Conservation (phyloP, 2,888 invertebrate species). For the Agrilus mali region DNA sequence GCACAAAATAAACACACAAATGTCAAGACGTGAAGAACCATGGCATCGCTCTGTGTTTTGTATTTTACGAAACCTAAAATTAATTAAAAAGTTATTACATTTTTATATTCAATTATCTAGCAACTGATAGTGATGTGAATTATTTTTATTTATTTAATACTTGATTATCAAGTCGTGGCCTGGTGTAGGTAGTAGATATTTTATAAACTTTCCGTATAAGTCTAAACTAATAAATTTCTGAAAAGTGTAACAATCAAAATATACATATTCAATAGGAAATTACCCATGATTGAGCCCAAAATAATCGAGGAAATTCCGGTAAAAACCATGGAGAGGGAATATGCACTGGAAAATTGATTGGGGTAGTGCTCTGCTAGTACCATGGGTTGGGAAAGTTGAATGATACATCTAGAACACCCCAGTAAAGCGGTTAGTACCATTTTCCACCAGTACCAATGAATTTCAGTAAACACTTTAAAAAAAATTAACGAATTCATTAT, state of each 20-base stretch:
- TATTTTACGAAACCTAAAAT: slow-evolving; percentile 47
- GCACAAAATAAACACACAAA: slow-evolving; percentile 52
- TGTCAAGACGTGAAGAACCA: slow-evolving; percentile 55
- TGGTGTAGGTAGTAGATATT: no score
- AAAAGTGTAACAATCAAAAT: no score
- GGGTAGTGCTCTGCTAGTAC: slow-evolving; percentile 56
- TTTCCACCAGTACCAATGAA: slow-evolving; percentile 44
- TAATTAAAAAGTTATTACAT: slow-evolving; percentile 10
- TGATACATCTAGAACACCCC: slow-evolving; percentile 56
- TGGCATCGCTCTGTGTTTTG: slow-evolving; percentile 48
- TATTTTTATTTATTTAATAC: slow-evolving; percentile 21
- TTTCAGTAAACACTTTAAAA: slow-evolving; percentile 42
- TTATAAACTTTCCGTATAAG: no score
- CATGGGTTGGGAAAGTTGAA: slow-evolving; percentile 58
- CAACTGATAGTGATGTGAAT: slow-evolving; percentile 32
- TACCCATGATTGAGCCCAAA: slow-evolving; percentile 56
- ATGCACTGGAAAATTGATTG: slow-evolving; percentile 54
- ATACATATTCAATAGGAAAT: slow-evolving; percentile 16
- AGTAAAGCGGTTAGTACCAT: slow-evolving; percentile 46
- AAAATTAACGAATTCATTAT: no score
- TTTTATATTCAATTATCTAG: neutral
- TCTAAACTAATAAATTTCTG: no score
- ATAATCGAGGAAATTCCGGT: slow-evolving; percentile 54
- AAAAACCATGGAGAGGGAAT: slow-evolving; percentile 59
- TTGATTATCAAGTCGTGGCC: no score